Percentiles rank a stretch among this genome's conserved stretches.
Evolutionary conservation across 2,888 invertebrate genomes (phyloP).

Genomic region (Dynastes hyllus): DNA sequence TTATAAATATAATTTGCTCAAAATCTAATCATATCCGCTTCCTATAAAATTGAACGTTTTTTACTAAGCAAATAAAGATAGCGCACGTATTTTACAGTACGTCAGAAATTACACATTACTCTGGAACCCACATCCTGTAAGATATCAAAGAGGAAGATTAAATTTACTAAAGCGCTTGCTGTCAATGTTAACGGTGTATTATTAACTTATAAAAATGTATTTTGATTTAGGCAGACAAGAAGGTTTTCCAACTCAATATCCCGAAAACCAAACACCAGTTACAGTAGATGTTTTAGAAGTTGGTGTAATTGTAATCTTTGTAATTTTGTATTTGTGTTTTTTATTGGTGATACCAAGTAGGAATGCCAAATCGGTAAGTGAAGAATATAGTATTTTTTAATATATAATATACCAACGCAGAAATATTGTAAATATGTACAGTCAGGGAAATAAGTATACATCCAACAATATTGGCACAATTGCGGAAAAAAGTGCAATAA

Average conservation of each 20-base stretch:
- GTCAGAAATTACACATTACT: background rate
- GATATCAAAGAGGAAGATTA: slow-evolving; percentile 11
- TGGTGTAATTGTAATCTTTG: slow-evolving; percentile 69
- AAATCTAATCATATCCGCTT: slow-evolving; percentile 11
- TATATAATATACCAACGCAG: too few relatives aligned
- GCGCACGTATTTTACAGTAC: background rate
- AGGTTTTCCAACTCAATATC: slow-evolving; percentile 70
- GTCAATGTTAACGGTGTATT: background rate
- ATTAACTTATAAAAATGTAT: slow-evolving; percentile 59
- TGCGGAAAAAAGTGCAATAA: too few relatives aligned
- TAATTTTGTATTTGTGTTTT: slow-evolving; percentile 68
- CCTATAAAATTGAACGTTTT: background rate
- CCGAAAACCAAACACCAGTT: slow-evolving; percentile 67
- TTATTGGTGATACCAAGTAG: slow-evolving; percentile 66
- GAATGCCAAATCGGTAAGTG: slow-evolving; percentile 60
- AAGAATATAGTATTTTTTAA: slow-evolving; percentile 4
- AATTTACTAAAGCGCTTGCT: background rate
- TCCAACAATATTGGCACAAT: too few relatives aligned
- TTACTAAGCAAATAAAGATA: slow-evolving; percentile 21
- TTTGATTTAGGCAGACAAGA: slow-evolving; percentile 67
- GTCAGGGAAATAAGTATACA: too few relatives aligned
- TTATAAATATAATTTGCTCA: background rate
- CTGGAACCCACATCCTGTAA: slow-evolving; percentile 34
- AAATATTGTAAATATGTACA: too few relatives aligned
- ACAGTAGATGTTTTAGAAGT: slow-evolving; percentile 71